Percentiles rank a stretch among this genome's conserved stretches.
phyloP scores from a whole-genome alignment of 2,113 vertebrate genomes.

The Ceuthmochares aereus region DNA sequence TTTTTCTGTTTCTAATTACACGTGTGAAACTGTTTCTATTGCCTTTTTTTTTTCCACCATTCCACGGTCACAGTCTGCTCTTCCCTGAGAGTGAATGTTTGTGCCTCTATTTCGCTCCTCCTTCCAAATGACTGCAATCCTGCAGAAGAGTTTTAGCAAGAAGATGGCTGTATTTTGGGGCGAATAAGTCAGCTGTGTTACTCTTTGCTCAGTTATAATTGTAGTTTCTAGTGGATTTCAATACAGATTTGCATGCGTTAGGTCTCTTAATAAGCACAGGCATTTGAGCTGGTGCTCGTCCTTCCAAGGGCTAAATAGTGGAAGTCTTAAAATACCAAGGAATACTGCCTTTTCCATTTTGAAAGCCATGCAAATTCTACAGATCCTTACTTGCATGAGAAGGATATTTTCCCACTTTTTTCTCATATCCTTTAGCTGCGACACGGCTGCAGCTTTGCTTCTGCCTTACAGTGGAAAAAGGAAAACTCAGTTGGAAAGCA shows the following conservation, averaged over 20 bases:
- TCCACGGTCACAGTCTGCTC: background rate
- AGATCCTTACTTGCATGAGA: background rate
- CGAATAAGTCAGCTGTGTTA: background rate
- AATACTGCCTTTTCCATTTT: background rate
- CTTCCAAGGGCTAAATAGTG: background rate
- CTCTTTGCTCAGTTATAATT: background rate
- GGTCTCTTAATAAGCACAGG: background rate
- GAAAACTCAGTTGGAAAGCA: background rate
- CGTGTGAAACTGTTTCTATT: background rate
- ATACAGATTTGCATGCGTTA: fast-evolving
- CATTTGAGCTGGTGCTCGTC: background rate
- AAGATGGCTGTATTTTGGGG: fast-evolving
- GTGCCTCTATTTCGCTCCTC: background rate
- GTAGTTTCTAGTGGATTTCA: background rate
- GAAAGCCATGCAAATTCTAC: background rate
- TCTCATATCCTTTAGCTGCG: background rate
- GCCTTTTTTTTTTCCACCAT: background rate
- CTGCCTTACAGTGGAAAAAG: background rate
- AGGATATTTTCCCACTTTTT: background rate
- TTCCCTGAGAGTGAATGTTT: background rate
- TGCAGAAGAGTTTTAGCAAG: background rate
- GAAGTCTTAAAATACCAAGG: fast-evolving
- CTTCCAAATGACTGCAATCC: background rate
- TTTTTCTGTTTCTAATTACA: background rate
- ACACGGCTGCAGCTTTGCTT: background rate